Percentiles rank a stretch among this genome's conserved stretches.
Evolutionary conservation across 2,113 vertebrate genomes (phyloP).

Genomic region (Chloropsis hardwickii): DNA sequence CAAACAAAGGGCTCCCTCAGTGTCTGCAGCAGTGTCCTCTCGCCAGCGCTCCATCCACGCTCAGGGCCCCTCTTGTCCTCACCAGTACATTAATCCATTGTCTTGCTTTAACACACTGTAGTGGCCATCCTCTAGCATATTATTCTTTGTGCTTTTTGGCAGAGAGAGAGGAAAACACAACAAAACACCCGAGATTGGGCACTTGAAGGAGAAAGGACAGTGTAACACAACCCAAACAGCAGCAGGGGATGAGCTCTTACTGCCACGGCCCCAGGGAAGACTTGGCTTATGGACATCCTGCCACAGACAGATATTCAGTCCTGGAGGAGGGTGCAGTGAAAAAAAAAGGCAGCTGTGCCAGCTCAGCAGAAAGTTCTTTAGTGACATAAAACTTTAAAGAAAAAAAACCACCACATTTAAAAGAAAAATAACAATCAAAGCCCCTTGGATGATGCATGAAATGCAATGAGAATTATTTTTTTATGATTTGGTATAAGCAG

Average conservation of each 20-base stretch:
- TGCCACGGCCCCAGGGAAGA: background rate
- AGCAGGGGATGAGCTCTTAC: background rate
- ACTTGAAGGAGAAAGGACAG: background rate
- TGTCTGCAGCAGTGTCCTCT: background rate
- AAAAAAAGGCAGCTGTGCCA: background rate
- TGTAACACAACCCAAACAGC: fast-evolving
- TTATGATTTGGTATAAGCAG: background rate
- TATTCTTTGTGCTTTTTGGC: conserved; percentile 11
- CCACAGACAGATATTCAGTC: background rate
- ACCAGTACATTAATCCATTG: conserved; percentile 35
- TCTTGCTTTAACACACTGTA: conserved; percentile 33
- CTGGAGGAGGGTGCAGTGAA: background rate
- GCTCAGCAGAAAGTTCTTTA: background rate
- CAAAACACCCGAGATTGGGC: fast-evolving
- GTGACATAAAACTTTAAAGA: background rate
- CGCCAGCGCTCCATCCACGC: background rate
- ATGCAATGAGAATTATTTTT: background rate
- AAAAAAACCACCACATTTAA: background rate
- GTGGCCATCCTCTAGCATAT: background rate
- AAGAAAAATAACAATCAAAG: background rate
- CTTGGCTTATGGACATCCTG: fast-evolving
- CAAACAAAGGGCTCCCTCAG: conserved; percentile 21
- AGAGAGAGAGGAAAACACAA: background rate
- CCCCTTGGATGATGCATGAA: background rate
- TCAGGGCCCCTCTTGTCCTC: background rate